Conservation (phyloP, 1,140 invertebrate genomes). For the Lasioglossum baleicum region DNA sequence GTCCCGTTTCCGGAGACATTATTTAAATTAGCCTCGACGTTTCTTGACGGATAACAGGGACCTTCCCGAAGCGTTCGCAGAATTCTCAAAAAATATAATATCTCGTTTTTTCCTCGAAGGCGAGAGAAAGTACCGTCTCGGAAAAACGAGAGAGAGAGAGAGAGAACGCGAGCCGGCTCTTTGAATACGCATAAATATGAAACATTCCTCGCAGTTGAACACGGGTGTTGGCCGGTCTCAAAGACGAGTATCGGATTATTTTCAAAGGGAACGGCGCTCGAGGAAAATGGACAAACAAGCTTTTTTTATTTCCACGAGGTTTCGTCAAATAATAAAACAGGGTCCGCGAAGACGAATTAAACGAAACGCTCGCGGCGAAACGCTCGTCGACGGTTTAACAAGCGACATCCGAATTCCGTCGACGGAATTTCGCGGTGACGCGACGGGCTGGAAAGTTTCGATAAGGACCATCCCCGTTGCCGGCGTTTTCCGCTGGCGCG, state of each 20-base stretch:
- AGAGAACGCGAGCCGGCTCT: background rate
- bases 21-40: background rate
- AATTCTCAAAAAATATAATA: background rate
- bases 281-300: background rate
- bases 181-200: conserved; percentile 27
- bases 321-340: no score
- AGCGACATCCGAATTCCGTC: no score
- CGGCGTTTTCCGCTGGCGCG: no score
- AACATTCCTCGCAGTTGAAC: conserved; percentile 2
- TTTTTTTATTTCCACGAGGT: background rate
- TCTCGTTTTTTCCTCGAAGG: background rate
- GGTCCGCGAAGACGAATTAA: no score
- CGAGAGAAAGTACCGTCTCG: background rate
- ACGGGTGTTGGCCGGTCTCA: background rate
- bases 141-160: background rate
- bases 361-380: no score
- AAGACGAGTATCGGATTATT: conserved; percentile 5
- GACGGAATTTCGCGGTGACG: background rate
- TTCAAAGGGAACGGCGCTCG: background rate
- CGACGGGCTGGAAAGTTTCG: background rate
- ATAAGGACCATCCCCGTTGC: background rate
- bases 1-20: background rate
- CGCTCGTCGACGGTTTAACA: no score
- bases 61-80: no score
- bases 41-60: background rate